Evolutionary conservation across 2,888 invertebrate species (phyloP).

Genomic region (Tenthredo notha): DNA sequence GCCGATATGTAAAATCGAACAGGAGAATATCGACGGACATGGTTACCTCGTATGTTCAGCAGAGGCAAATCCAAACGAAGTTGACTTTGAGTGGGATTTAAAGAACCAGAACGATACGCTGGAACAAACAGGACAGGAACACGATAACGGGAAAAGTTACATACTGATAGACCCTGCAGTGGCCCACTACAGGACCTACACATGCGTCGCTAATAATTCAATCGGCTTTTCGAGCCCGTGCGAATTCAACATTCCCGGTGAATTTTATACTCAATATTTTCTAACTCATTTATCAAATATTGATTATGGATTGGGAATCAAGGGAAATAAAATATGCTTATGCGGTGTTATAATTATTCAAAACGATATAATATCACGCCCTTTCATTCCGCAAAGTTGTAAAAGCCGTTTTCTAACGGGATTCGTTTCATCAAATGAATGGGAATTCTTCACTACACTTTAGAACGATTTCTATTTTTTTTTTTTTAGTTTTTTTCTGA

Average conservation of each 20-base stretch:
- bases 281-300: no score
- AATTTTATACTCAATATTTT: constrained; percentile 60
- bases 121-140: constrained; percentile 81
- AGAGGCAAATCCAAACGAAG: constrained; percentile 88
- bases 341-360: no score
- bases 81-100: constrained; percentile 90
- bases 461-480: neutral
- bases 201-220: constrained; percentile 91
- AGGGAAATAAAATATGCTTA: no score
- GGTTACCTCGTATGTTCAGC: constrained; percentile 91
- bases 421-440: no score
- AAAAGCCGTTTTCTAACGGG: no score
- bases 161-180: constrained; percentile 83
- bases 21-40: constrained; percentile 86
- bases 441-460: no score
- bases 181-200: constrained; percentile 87
- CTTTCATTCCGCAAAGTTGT: no score
- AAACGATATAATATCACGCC: no score
- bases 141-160: constrained; percentile 81
- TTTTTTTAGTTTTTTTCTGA: no score
- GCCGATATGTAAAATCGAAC: constrained; percentile 91
- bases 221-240: constrained; percentile 84
- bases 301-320: no score
- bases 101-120: constrained; percentile 91
- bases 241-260: constrained; percentile 80